Percentiles rank a stretch among this genome's conserved stretches.
Evolutionary conservation across 2,797 vertebrate genomes (phyloP).

Genomic region (Lepilemur ruficaudatus): DNA sequence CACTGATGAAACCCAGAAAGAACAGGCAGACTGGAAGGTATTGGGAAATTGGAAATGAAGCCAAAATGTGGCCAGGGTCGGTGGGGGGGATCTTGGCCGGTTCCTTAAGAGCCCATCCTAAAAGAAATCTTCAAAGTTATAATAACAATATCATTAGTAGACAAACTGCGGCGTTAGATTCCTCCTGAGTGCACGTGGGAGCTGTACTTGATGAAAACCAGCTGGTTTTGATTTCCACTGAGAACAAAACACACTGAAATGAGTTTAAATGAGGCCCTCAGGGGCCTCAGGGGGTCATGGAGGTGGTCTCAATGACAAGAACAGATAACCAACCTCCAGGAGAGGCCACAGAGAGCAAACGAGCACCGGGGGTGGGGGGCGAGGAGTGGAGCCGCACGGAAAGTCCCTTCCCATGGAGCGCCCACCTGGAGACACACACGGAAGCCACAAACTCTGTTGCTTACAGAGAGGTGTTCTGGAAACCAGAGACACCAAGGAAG

Average conservation of each 20-base stretch:
- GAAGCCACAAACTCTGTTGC: neutral
- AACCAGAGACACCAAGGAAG: neutral
- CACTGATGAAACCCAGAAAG: neutral
- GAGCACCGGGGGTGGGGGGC: too few species aligned
- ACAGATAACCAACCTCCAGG: neutral
- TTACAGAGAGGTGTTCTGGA: neutral
- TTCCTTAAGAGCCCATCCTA: neutral
- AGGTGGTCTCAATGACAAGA: neutral
- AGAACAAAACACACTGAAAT: constrained; percentile 2
- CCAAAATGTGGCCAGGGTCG: neutral
- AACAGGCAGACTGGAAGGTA: neutral
- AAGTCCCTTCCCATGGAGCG: neutral
- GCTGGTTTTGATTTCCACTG: neutral
- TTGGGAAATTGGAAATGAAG: neutral
- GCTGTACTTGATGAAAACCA: neutral
- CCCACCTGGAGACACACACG: neutral
- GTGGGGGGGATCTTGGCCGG: neutral
- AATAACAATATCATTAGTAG: neutral
- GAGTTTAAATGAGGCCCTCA: neutral
- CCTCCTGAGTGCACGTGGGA: neutral
- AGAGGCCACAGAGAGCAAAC: neutral
- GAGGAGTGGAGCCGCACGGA: too few species aligned
- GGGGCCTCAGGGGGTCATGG: neutral
- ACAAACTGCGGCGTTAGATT: neutral
- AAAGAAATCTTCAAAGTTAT: neutral